Evolutionary conservation across 2,797 vertebrate genomes (phyloP), one percentile per base, ranked within the genome.

Genomic region (Paguma larvata): DNA sequence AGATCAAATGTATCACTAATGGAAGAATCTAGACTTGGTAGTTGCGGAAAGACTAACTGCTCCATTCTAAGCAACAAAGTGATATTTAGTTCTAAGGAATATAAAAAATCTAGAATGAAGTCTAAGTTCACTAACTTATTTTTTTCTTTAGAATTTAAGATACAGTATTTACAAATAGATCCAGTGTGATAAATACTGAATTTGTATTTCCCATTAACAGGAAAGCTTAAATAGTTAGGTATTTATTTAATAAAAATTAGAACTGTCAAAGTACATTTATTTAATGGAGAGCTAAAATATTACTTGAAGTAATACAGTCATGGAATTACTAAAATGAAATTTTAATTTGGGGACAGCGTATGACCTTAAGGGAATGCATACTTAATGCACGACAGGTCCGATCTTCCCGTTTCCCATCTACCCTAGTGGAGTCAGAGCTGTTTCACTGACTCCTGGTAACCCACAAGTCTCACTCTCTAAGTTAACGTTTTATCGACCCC

Each of bases 111-210:
- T 34, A 25, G 53, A 95, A 84, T 59, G 44, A 91, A 84, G 53
- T 83, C 46, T 93, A 44, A 51, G 34, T 91, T 89, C 44, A 88
- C n/a, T 56, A 77, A 70, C 72, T 77, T 73, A 77, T 68, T 80
- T 88, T 67, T 62, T 72, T 80, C 51, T 51, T 56, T 73, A 89
- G n/a, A 91, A 85, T 86, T 97, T 88, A 91, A 91, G 92, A 91
- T 77, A 65, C 5, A 41, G 25, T 27, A 79, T 41, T 82, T 63
- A 89, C 2, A 51, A 41, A 75, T 46, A 21, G 44, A 73, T 65
- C 70, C 41, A 73, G 27, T 65, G 32, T 94, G 34, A 53, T 27
- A 9, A 91, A 87, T 68, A 68, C 0, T 70, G 14, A 84, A 88
- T 15, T 77, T 65, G n/a, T 15, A 67, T 67, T 92, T 51, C 25